These are phyloP conservation scores for Onthophagus sagittarius DNA, from an alignment of 2,888 invertebrate species.

Conservation along the genomic window DNA sequence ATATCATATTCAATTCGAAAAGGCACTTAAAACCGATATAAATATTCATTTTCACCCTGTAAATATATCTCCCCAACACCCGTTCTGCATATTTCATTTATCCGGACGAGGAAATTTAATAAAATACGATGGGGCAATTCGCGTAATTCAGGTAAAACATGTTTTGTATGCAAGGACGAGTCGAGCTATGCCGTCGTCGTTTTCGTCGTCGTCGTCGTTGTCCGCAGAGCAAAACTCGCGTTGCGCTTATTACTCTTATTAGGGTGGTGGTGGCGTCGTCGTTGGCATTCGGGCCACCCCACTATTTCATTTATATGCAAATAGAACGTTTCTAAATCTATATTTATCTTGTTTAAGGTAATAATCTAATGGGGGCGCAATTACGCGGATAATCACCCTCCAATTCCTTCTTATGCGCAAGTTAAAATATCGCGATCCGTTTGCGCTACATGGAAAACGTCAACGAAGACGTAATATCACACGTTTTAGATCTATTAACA, in stretches of 20 bases:
- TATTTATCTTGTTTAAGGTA: conserved; percentile 11
- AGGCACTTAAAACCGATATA: not conserved
- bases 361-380: not conserved
- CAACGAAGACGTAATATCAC: not conserved
- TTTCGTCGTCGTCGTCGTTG: not conserved
- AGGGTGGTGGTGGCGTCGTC: not conserved
- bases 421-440: not conserved
- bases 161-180: not conserved
- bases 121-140: not conserved
- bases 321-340: conserved; percentile 1
- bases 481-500: not conserved
- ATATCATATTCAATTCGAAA: not conserved
- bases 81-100: not conserved
- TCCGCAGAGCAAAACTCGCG: not conserved
- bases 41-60: not conserved
- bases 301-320: conserved; percentile 12
- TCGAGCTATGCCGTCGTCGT: not conserved
- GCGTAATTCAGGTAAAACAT: not conserved
- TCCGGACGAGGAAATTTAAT: not conserved
- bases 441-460: not conserved
- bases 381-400: conserved; percentile 3
- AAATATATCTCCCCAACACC: not conserved
- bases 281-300: not conserved
- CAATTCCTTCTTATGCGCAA: not conserved
- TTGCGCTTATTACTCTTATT: conserved; percentile 5